Percentiles rank a stretch among this genome's conserved stretches.
Conservation (phyloP, 1,140 invertebrate species). For the Diabrotica undecimpunctata region DNA sequence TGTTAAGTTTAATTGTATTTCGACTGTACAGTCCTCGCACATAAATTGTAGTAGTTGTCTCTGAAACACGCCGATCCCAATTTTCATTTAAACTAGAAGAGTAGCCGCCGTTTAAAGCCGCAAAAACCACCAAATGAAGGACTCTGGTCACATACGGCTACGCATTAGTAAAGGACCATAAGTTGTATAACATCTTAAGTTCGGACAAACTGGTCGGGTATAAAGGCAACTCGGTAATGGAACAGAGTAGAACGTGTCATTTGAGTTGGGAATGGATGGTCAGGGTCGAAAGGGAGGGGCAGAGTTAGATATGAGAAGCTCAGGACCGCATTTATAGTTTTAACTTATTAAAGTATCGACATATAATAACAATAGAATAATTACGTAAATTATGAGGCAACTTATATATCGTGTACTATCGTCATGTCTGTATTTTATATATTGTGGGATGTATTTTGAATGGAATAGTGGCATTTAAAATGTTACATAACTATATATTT, state of each 20-base stretch:
- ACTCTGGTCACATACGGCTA: slow-evolving; percentile 11
- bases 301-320: neutral
- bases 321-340: too few species aligned
- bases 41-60: neutral
- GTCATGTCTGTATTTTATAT: too few species aligned
- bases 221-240: slow-evolving; percentile 19
- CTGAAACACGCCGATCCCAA: neutral
- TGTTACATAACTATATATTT: too few species aligned
- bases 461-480: too few species aligned
- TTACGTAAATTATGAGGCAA: too few species aligned
- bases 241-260: slow-evolving; percentile 18
- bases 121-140: slow-evolving; percentile 4
- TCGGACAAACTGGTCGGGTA: slow-evolving; percentile 23
- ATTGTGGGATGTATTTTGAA: too few species aligned
- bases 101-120: slow-evolving; percentile 8
- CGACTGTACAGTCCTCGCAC: neutral
- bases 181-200: slow-evolving; percentile 21
- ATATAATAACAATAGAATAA: too few species aligned
- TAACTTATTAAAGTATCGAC: too few species aligned
- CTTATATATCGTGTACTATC: too few species aligned
- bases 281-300: slow-evolving; percentile 5
- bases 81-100: slow-evolving; percentile 3
- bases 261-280: slow-evolving; percentile 25
- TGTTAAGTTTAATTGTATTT: neutral
- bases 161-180: slow-evolving; percentile 12